Evolutionary conservation across 2,797 vertebrate genomes (phyloP).

Genomic region (Pseudomugil tenellus): DNA sequence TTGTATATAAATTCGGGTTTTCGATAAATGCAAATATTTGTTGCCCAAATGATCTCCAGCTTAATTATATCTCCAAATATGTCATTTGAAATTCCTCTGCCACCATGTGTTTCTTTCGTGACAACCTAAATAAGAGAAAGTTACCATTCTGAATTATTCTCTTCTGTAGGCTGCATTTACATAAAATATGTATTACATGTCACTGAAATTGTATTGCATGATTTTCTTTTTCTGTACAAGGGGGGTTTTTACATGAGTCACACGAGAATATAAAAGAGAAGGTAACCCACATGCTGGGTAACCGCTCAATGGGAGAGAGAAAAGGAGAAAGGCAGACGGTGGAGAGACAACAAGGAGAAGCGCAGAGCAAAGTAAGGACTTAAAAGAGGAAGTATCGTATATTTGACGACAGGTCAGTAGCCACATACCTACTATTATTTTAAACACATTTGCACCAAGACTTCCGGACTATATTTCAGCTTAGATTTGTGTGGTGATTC

Average conservation of each 20-base stretch:
- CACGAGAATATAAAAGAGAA: conserved; percentile 63
- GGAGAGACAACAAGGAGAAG: conserved; percentile 26
- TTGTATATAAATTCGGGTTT: background rate
- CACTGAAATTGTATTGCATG: conserved; percentile 34
- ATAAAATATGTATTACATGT: conserved; percentile 41
- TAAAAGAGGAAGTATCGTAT: conserved; percentile 56
- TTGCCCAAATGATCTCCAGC: background rate
- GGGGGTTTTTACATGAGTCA: conserved; percentile 77
- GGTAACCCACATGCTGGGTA: conserved; percentile 35
- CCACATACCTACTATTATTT: conserved; percentile 39
- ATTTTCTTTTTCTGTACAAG: conserved; percentile 50
- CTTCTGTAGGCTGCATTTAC: conserved; percentile 70
- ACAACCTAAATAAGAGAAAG: conserved; percentile 24
- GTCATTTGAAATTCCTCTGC: conserved; percentile 14
- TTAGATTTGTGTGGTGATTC: conserved; percentile 21
- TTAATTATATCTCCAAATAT: conserved; percentile 8
- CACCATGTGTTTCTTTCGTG: background rate
- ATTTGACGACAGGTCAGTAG: conserved; percentile 68
- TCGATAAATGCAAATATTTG: background rate
- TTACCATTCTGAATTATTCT: conserved; percentile 9
- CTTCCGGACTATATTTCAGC: conserved; percentile 40
- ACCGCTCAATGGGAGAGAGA: conserved; percentile 39
- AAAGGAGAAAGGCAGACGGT: conserved; percentile 32
- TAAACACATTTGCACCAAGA: conserved; percentile 1
- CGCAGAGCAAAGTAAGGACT: conserved; percentile 14